Evolutionary conservation across 2,888 invertebrate species (phyloP), one percentile per base, ranked within the genome.

Genomic region (Acanthococcus lagerstroemiae): DNA sequence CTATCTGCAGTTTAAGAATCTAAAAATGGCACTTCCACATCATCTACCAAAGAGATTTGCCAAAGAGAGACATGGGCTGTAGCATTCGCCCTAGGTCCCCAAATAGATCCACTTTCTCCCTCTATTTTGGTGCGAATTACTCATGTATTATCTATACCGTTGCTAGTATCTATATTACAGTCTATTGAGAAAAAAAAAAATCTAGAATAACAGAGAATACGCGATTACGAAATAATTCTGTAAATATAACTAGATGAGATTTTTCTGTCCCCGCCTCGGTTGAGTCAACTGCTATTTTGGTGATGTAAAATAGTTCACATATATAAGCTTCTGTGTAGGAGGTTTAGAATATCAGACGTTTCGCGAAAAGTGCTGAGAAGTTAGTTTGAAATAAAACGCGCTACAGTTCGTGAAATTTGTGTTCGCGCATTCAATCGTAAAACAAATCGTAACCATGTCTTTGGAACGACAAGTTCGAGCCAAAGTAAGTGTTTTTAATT

Each of bases 391-490:
- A n/a, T n/a, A n/a, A n/a, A n/a, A n/a, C 27, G 21, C 44, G 25
- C 48, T 21, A 44, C 52, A 30, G 63, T 52, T 61, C 27, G 63
- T 54, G 50, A 52, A 27, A 24, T 37, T 22, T 54, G 37, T 30
- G 45, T 26, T 22, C 19, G 25, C 17, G 24, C 4, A 7, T 52
- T 26, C 4, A n/a, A 54, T 63, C 54, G 54, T 30, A 54, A 30
- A 30, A 15, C 15, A 52, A 52, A 22, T 50, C 22, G 21, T 61
- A 19, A 68, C 58, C 76, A 91, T 91, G 91, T 90, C 91, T 85
- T 84, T 91, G 79, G 90, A 91, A 85, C 87, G 91, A 80, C 88
- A 88, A 84, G 88, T 91, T 80, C 87, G 87, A 77, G 85, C 85
- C 77, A 91, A 91, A 88, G 90, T 91, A 78, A 81, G 81, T 74